phyloP scores from a whole-genome alignment of 2,113 vertebrate species.

The Xyrauchen texanus region DNA sequence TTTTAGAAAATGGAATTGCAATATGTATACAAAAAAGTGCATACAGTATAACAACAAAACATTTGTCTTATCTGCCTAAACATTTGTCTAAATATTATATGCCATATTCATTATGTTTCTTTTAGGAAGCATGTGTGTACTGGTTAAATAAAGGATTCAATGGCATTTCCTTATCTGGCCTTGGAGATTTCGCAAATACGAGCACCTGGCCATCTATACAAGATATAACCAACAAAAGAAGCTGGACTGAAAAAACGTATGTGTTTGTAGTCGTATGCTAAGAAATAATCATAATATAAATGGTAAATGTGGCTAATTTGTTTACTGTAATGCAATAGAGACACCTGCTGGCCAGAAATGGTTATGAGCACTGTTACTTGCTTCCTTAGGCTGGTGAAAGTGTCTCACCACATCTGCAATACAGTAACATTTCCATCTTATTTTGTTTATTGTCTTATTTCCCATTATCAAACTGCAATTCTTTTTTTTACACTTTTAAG shows the following conservation, averaged over 20 bases:
- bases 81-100: too few relatives aligned
- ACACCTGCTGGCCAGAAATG: neutral
- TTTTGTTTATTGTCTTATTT: too few relatives aligned
- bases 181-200: constrained; percentile 8
- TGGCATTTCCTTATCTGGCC: constrained; percentile 73
- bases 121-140: constrained; percentile 58
- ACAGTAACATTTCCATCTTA: too few relatives aligned
- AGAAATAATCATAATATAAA: neutral
- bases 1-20: neutral
- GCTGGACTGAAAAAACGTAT: constrained; percentile 59
- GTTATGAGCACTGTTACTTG: neutral
- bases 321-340: constrained; percentile 6
- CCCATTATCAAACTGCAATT: too few relatives aligned
- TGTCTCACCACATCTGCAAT: neutral
- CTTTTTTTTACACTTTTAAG: too few relatives aligned
- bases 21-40: neutral
- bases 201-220: constrained; percentile 62
- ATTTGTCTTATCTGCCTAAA: too few relatives aligned
- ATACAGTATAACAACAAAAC: neutral
- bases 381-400: neutral
- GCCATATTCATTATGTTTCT: neutral
- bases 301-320: neutral
- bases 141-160: constrained; percentile 71
- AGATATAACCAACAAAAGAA: constrained; percentile 61
- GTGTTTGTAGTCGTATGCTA: too few relatives aligned